Conservation (phyloP, 2,888 invertebrate genomes). For the Caenorhabditis macrosperma region DNA sequence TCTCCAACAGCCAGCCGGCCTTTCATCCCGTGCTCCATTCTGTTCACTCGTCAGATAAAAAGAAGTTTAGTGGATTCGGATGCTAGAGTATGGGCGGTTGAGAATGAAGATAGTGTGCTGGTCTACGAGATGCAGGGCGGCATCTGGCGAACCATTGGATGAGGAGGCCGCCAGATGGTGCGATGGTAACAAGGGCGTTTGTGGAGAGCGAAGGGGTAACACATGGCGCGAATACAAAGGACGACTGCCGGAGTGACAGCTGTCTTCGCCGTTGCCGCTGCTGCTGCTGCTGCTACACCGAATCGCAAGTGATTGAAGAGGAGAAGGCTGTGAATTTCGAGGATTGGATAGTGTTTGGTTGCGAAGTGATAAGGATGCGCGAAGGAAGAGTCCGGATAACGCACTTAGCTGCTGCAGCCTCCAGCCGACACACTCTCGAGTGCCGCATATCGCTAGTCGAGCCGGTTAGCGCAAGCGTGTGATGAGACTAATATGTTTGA, state of each 20-base stretch:
- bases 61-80: conserved; percentile 7
- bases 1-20: neutral
- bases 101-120: neutral
- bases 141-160: conserved; percentile 18
- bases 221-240: conserved; percentile 58
- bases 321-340: neutral
- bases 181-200: conserved; percentile 29
- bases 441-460: conserved; percentile 18
- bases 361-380: conserved; percentile 50
- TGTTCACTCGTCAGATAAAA: conserved; percentile 8
- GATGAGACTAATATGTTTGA: neutral
- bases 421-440: conserved; percentile 13
- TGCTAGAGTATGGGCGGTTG: conserved; percentile 12
- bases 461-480: conserved; percentile 11
- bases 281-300: conserved; percentile 3
- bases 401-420: conserved; percentile 25
- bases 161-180: conserved; percentile 46
- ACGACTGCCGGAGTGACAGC: conserved; percentile 5
- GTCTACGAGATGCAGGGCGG: conserved; percentile 1
- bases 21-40: conserved; percentile 6
- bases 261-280: conserved; percentile 8
- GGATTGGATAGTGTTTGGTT: conserved; percentile 8
- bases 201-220: conserved; percentile 19
- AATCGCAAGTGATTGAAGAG: conserved; percentile 5
- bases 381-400: conserved; percentile 38